A percentile compares a stretch with the other conserved stretches of the same genome.
Evolutionary conservation across 2,797 vertebrate species (phyloP).

Genomic region (Myoxocephalus aenaeus): DNA sequence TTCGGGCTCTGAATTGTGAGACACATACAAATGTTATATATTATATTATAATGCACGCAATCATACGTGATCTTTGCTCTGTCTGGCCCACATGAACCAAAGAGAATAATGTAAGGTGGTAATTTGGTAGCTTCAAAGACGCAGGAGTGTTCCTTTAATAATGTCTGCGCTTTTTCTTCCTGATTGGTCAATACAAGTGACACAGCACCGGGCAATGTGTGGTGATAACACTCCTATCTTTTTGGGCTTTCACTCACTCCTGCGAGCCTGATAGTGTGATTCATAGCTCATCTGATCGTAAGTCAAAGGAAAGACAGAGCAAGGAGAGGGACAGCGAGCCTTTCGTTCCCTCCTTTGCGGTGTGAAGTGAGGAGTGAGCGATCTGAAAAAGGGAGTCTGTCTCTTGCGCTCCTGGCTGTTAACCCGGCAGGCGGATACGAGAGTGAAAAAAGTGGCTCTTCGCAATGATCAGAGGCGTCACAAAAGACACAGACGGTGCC

Average conservation of each 20-base stretch:
- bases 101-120: constrained; percentile 3
- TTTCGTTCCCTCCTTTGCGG: constrained; percentile 3
- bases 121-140: constrained; percentile 15
- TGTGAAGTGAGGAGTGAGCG: constrained; percentile 32
- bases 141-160: constrained; percentile 14
- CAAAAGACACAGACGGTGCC: constrained; percentile 15
- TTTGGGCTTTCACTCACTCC: constrained; percentile 22
- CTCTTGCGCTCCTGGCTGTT: constrained; percentile 43
- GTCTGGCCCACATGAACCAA: constrained; percentile 3
- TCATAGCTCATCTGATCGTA: constrained; percentile 36
- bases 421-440: constrained; percentile 42
- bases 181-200: constrained; percentile 12
- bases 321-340: constrained; percentile 20
- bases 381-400: constrained; percentile 26
- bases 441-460: constrained; percentile 11
- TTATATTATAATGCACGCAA: constrained; percentile 3
- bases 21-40: constrained; percentile 15
- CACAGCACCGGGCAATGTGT: constrained; percentile 6
- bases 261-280: constrained; percentile 30
- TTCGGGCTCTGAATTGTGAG: constrained; percentile 4
- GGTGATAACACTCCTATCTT: constrained; percentile 25
- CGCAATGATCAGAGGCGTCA: constrained; percentile 39
- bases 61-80: constrained; percentile 4
- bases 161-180: constrained; percentile 24
- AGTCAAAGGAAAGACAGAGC: constrained; percentile 49